A percentile compares a stretch with the other conserved stretches of the same genome.
These are phyloP conservation scores for Cephalopholis sonnerati DNA, from an alignment of 2,113 vertebrate species.

Conservation along the genomic window DNA sequence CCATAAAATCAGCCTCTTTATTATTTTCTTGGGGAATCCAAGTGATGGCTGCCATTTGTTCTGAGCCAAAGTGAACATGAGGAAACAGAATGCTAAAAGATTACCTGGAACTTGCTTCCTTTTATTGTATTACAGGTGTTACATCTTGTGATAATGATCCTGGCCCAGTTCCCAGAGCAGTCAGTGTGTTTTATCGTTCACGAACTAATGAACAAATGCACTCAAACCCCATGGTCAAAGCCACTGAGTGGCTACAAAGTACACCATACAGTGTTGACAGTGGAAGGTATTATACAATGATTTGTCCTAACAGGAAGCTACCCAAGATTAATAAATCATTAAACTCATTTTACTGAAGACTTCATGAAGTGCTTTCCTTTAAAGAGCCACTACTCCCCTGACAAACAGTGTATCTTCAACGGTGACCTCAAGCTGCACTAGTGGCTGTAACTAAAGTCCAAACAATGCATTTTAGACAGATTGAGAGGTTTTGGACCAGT, in stretches of 20 bases:
- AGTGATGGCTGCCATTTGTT: not conserved
- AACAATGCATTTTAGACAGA: no score
- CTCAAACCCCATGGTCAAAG: not conserved
- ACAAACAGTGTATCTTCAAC: no score
- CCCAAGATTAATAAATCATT: no score
- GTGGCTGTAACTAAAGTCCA: no score
- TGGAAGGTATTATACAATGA: no score
- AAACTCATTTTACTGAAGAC: no score
- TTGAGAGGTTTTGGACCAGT: no score
- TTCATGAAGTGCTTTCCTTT: no score
- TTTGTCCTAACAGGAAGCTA: no score
- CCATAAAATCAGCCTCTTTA: not conserved
- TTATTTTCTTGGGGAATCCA: not conserved
- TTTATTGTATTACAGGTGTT: not conserved
- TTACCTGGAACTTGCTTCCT: not conserved
- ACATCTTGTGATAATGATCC: not conserved
- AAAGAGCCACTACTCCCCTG: no score
- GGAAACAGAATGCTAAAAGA: not conserved
- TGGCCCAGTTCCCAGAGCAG: not conserved
- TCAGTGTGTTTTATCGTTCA: not conserved
- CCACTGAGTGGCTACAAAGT: no score
- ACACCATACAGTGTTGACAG: not conserved
- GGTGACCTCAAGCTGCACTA: no score
- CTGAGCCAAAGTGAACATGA: not conserved
- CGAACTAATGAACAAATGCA: not conserved